Base-by-base conservation (phyloP, 2,888 invertebrate genomes). In the Gryllus longicercus region DNA sequence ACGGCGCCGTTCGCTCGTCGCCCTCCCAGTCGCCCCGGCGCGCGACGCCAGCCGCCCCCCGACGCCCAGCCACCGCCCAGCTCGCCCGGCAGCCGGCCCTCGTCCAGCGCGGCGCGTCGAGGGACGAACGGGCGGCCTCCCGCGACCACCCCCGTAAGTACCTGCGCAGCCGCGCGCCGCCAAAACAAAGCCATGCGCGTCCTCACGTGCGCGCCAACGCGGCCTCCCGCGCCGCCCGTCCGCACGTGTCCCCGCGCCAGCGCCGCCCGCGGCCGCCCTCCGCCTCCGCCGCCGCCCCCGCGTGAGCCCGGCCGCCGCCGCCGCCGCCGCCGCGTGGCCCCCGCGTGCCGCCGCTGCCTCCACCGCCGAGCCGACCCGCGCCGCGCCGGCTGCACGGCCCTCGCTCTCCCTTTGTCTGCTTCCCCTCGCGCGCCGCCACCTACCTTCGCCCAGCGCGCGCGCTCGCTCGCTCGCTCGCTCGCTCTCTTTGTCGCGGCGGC, bases 231-330 rank as follows among this genome's bases (percentile, higher is more conserved):
- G 38, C 38, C 38, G 38, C 38, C 38, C 38, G 38, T 2, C 38
- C 38, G 38, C 38, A 38, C 38, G 38, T 38, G 38, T 38, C 38
- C 38, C 38, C 38, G 38, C 8, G 38, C 38, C 38, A 8, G 8
- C 38, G 8, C 38, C 38, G 38, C 38, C 38, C 38, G 38, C 38
- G 38, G 38, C 38, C 38, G 38, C 38, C 38, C 38, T 38, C 38
- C n/a, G 75, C 78, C 75, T 23, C 51, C 49, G 38, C 75, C 74
- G 75, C 49, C 51, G 78, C 80, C 51, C 79, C 79, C 75, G 50
- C 75, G n/a, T 75, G 79, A 49, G 75, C 79, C 12, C 38, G 50
- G 51, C 76, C 76, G 79, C 38, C 8, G 50, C 49, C 77, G 77
- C 77, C 38, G 38, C 38, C 38, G 38, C 38, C 38, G 4, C 38